Conservation (phyloP, 2,888 invertebrate species). For the Drosophila leonis region DNA sequence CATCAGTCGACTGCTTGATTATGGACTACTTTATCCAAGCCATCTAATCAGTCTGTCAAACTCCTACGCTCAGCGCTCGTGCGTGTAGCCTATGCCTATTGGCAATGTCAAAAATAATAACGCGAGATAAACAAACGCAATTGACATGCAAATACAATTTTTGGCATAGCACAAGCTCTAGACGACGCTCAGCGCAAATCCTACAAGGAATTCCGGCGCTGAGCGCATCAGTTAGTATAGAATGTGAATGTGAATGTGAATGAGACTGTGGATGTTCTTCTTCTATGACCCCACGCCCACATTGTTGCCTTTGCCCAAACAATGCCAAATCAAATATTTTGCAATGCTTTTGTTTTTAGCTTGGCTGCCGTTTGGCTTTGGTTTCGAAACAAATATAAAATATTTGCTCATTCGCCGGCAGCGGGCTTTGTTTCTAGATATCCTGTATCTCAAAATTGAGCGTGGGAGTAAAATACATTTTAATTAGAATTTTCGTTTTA, state of each 20-base stretch:
- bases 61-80: slow-evolving; percentile 1
- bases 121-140: slow-evolving; percentile 77
- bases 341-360: slow-evolving; percentile 70
- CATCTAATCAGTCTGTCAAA: slow-evolving; percentile 46
- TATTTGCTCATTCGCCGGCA: slow-evolving; percentile 61
- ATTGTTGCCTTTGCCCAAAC: slow-evolving; percentile 15
- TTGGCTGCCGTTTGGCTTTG: slow-evolving; percentile 49
- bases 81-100: slow-evolving; percentile 42
- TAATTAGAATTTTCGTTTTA: too few relatives aligned
- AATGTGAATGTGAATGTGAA: slow-evolving; percentile 21
- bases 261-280: not conserved
- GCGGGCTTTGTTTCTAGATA: not conserved
- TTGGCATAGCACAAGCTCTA: slow-evolving; percentile 36
- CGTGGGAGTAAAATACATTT: too few relatives aligned
- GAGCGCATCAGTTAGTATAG: slow-evolving; percentile 35
- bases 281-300: not conserved
- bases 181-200: slow-evolving; percentile 22
- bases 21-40: slow-evolving; percentile 42
- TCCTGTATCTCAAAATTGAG: not conserved
- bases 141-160: slow-evolving; percentile 79
- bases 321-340: slow-evolving; percentile 60
- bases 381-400: slow-evolving; percentile 72
- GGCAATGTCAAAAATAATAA: slow-evolving; percentile 75
- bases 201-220: slow-evolving; percentile 51
- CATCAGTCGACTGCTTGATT: slow-evolving; percentile 48